Base-by-base conservation (phyloP, 64 coral and sea anemone genomes). In the Montipora capricornis region DNA sequence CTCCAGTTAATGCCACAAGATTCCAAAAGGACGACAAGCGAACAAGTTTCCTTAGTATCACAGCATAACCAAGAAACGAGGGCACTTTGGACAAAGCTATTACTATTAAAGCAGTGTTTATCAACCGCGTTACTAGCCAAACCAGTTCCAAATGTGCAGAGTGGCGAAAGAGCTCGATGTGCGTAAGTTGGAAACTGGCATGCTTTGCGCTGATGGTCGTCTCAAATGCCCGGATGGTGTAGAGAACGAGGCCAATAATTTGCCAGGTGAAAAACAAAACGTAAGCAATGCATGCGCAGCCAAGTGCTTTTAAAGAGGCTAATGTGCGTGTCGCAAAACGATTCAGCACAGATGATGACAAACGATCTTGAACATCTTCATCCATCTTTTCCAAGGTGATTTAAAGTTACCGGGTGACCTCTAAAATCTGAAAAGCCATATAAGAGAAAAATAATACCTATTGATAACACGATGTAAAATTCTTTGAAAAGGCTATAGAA, bases 151-250 rank as follows among this genome's bases (percentile, higher is more conserved):
- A 59, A 9, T 49, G 1, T 49, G 20, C 82, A 52, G 82, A 86
- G 45, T 24, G 9, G 47, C 67, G 2, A 51, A 71, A 86, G 45
- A 19, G 17, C 6, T 24, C 9, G 8, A 73, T 73, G 37, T 86
- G 15, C 9, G 66, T 71, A 8, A 17, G n/a, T 46, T 86, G 82
- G 19, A 86, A 86, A 59, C 82, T 86, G 1, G 64, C 19, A 49
- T 22, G 66, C n/a, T 71, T 86, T 20, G 64, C 62, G 17, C 0
- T 13, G 66, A 86, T 66, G 45, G 6, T 73, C 20, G 62, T 12
- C 8, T 73, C 82, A 73, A 86, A 86, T 8, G 66, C 66, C 17
- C 82, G 82, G 66, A 86, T 86, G 16, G 66, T 11, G 82, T 86
- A 86, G 17, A 86, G 47, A 37, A 86, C 46, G 4, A 86, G 68